phyloP scores from a whole-genome alignment of 92 coral and sea anemone genomes.

The Desmophyllum pertusum region DNA sequence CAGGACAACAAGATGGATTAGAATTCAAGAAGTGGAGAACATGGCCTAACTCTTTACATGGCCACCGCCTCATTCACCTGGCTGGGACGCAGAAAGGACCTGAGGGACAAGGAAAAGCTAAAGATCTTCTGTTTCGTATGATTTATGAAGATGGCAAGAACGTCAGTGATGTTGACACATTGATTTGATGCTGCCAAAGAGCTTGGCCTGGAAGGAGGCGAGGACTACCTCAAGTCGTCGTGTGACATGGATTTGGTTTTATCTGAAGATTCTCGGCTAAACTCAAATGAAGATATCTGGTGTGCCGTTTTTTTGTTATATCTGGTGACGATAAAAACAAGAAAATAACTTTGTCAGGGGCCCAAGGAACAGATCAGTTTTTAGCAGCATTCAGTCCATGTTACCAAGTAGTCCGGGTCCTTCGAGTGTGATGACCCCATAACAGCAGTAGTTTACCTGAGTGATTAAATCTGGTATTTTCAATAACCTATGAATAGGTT shows the following conservation, averaged over 20 bases:
- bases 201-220: slow-evolving; percentile 62
- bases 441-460: no score
- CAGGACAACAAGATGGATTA: slow-evolving; percentile 71
- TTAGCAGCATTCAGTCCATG: slow-evolving; percentile 48
- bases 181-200: slow-evolving; percentile 72
- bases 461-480: no score
- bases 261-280: slow-evolving; percentile 70
- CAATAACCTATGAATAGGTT: no score
- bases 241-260: slow-evolving; percentile 61
- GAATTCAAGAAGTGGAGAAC: slow-evolving; percentile 81
- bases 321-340: slow-evolving; percentile 28
- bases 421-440: no score
- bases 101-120: slow-evolving; percentile 69
- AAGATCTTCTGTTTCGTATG: slow-evolving; percentile 78
- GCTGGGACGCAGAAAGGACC: slow-evolving; percentile 74
- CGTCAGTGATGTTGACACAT: slow-evolving; percentile 64
- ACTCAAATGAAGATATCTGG: slow-evolving; percentile 77
- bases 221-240: slow-evolving; percentile 67
- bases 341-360: slow-evolving; percentile 67
- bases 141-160: slow-evolving; percentile 84
- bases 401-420: slow-evolving; percentile 24
- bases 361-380: slow-evolving; percentile 64
- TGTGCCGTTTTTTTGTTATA: slow-evolving; percentile 74
- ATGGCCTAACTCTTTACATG: slow-evolving; percentile 84
- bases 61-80: slow-evolving; percentile 72